Evolutionary conservation across 1,140 invertebrate species (phyloP).

Genomic region (Drosophila hydei): DNA sequence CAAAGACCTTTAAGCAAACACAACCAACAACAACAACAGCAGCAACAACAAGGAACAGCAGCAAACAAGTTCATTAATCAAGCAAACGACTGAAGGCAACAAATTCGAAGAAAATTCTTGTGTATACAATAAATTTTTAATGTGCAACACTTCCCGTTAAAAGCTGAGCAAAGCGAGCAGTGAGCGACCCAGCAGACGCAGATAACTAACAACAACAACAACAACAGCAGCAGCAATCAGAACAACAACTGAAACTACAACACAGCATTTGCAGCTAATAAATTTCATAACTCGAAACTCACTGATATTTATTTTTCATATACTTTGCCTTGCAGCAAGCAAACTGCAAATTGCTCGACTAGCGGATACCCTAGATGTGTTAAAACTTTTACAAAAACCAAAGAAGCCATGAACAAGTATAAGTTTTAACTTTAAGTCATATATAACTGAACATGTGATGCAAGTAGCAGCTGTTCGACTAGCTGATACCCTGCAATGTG

Average conservation of each 20-base stretch:
- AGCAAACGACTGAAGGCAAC: conserved; percentile 34
- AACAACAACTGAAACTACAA: conserved; percentile 17
- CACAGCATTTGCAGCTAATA: conserved; percentile 46
- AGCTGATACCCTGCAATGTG: not conserved
- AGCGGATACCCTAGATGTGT: not conserved
- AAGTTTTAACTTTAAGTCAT: not conserved
- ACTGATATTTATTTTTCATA: conserved; percentile 43
- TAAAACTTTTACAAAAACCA: not conserved
- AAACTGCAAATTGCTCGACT: not conserved
- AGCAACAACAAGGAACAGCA: not conserved
- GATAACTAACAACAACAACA: conserved; percentile 28
- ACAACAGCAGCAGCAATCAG: conserved; percentile 9
- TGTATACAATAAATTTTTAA: conserved; percentile 55
- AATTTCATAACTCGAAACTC: conserved; percentile 51
- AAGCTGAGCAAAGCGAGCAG: conserved; percentile 24
- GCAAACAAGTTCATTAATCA: conserved; percentile 46
- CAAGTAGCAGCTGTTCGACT: not conserved
- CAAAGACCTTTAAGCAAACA: conserved; percentile 1
- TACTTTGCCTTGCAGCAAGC: conserved; percentile 5
- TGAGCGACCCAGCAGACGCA: conserved; percentile 17
- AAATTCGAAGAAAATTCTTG: conserved; percentile 47
- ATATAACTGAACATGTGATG: not conserved
- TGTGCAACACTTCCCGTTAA: conserved; percentile 51
- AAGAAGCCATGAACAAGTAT: no score
- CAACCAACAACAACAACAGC: not conserved